phyloP scores from a whole-genome alignment of 2,888 invertebrate genomes.

The Electrophaes corylata region DNA sequence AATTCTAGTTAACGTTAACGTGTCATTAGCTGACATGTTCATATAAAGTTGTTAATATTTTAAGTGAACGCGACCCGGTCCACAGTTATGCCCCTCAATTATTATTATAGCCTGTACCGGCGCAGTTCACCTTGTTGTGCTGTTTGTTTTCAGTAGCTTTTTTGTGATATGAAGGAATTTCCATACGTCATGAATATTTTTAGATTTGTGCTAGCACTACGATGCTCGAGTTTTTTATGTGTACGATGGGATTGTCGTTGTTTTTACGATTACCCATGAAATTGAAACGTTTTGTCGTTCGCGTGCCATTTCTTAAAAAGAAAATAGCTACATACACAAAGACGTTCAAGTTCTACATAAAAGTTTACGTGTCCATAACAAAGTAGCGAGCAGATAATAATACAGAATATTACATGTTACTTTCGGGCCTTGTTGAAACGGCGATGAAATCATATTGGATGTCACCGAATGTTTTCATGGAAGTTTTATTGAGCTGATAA shows the following conservation, averaged over 20 bases:
- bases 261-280: constrained; percentile 29
- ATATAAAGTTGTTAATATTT: constrained; percentile 76
- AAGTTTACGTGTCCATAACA: constrained; percentile 65
- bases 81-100: constrained; percentile 40
- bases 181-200: constrained; percentile 21
- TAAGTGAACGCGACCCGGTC: constrained; percentile 68
- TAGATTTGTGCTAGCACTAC: constrained; percentile 18
- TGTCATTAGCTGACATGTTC: constrained; percentile 80
- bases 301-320: constrained; percentile 24
- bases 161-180: constrained; percentile 18
- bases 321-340: constrained; percentile 47
- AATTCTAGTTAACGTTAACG: constrained; percentile 81
- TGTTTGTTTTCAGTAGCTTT: constrained; percentile 11
- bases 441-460: constrained; percentile 76
- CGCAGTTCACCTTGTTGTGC: constrained; percentile 32
- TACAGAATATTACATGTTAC: constrained; percentile 63
- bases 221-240: constrained; percentile 19
- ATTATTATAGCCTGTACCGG: constrained; percentile 31
- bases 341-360: constrained; percentile 56
- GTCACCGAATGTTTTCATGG: constrained; percentile 75
- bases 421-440: constrained; percentile 59
- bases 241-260: constrained; percentile 20
- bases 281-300: constrained; percentile 32
- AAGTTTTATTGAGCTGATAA: constrained; percentile 79
- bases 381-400: constrained; percentile 63